A percentile compares a stretch with the other conserved stretches of the same genome.
These are phyloP conservation scores for Struthio camelus DNA, from an alignment of 2,113 vertebrate genomes.

Conservation along the genomic window DNA sequence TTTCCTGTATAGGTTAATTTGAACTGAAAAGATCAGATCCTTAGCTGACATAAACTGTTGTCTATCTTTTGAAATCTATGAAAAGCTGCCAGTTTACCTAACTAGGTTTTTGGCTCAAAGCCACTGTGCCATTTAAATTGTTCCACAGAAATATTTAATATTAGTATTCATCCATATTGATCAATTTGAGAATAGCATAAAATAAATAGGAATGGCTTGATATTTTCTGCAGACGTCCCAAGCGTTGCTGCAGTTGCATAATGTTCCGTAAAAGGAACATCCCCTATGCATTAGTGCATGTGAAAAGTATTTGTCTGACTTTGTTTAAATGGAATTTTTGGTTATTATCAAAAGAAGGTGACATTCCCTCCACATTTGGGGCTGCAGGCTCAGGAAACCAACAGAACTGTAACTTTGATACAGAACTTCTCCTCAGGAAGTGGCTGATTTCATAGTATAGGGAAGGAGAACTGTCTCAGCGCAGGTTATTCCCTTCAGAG, in stretches of 20 bases:
- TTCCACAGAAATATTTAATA: not conserved
- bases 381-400: constrained; percentile 26
- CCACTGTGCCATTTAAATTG: not conserved
- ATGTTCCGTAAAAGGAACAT: not conserved
- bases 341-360: not conserved
- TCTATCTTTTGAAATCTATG: not conserved
- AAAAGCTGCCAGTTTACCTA: not conserved
- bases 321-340: not conserved
- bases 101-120: not conserved
- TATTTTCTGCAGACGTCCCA: not conserved
- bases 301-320: not conserved
- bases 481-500: not conserved
- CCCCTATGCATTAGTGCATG: not conserved
- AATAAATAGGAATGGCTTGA: not conserved
- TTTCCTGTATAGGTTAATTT: not conserved
- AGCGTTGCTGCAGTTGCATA: not conserved
- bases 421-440: not conserved
- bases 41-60: not conserved
- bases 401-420: constrained; percentile 35
- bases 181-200: not conserved
- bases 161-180: not conserved
- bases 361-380: not conserved
- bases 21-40: not conserved
- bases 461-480: constrained; percentile 27
- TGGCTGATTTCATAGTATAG: not conserved